Evolutionary conservation across 2,113 vertebrate genomes (phyloP).

Genomic region (Suricata suricatta): DNA sequence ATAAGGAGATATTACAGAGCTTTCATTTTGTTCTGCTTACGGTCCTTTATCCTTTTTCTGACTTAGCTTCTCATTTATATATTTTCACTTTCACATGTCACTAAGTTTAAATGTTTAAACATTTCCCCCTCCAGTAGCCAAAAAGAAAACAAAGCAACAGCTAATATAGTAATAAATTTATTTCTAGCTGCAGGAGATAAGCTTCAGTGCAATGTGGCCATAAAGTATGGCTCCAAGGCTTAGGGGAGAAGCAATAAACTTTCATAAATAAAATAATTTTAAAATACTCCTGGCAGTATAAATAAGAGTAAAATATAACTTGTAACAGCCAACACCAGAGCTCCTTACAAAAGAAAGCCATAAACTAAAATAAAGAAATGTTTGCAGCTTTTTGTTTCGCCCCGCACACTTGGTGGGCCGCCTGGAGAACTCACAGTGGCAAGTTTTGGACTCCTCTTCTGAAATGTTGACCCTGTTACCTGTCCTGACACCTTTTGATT

Average conservation of each 20-base stretch:
- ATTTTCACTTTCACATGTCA: constrained; percentile 73
- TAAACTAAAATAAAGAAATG: constrained; percentile 46
- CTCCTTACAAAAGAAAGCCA: constrained; percentile 41
- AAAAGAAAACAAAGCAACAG: constrained; percentile 70
- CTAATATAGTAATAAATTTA: constrained; percentile 73
- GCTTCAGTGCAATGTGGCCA: constrained; percentile 57
- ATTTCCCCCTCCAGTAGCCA: constrained; percentile 68
- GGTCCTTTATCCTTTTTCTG: constrained; percentile 35
- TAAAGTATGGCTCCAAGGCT: constrained; percentile 57
- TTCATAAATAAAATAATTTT: constrained; percentile 71
- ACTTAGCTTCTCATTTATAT: constrained; percentile 58
- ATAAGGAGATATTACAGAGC: not conserved
- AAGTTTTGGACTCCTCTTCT: constrained; percentile 12
- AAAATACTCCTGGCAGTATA: constrained; percentile 49
- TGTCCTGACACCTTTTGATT: constrained; percentile 64
- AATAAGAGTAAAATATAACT: constrained; percentile 65
- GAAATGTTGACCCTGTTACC: not conserved
- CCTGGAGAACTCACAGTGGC: not conserved
- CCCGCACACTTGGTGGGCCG: constrained; percentile 18
- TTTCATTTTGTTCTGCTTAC: not conserved
- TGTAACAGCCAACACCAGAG: constrained; percentile 35
- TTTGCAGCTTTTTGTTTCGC: constrained; percentile 12
- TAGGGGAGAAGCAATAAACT: constrained; percentile 47
- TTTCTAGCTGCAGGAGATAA: constrained; percentile 74
- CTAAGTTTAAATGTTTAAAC: constrained; percentile 74